Evolutionary conservation across 2,113 vertebrate species (phyloP).

Genomic region (Athene noctua): DNA sequence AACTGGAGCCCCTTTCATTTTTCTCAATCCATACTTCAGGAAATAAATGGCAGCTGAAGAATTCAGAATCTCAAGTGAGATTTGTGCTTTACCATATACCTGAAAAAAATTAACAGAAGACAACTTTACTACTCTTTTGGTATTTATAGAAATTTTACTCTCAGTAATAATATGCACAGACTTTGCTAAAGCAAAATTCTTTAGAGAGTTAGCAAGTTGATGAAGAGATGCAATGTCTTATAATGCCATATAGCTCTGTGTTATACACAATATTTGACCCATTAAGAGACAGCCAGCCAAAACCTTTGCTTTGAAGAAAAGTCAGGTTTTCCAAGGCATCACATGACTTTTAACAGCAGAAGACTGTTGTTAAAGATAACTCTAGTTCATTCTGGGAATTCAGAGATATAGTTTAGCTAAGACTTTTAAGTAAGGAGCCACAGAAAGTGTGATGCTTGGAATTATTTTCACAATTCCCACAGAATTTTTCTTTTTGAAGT

Average conservation of each 20-base stretch:
- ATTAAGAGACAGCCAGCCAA: not conserved
- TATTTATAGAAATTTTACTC: not conserved
- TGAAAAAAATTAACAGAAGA: slow-evolving; percentile 55
- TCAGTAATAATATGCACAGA: not conserved
- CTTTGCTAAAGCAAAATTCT: not conserved
- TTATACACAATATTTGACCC: not conserved
- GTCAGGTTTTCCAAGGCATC: not conserved
- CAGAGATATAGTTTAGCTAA: not conserved
- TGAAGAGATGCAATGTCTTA: not conserved
- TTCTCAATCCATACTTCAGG: slow-evolving; percentile 71
- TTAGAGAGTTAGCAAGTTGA: not conserved
- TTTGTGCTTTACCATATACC: slow-evolving; percentile 99
- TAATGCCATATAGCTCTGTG: not conserved
- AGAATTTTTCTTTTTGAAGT: not conserved
- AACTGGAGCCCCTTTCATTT: slow-evolving; percentile 60
- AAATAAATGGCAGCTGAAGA: slow-evolving; percentile 66
- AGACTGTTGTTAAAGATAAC: not conserved
- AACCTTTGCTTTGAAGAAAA: not conserved
- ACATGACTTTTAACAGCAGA: not conserved
- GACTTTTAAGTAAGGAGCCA: not conserved
- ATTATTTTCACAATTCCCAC: not conserved
- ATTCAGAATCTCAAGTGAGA: slow-evolving; percentile 96
- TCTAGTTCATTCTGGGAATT: not conserved
- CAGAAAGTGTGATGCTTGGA: not conserved
- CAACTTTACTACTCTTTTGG: not conserved